These are phyloP conservation scores for Esperia sulphurella DNA, from an alignment of 2,888 invertebrate genomes.

Conservation along the genomic window DNA sequence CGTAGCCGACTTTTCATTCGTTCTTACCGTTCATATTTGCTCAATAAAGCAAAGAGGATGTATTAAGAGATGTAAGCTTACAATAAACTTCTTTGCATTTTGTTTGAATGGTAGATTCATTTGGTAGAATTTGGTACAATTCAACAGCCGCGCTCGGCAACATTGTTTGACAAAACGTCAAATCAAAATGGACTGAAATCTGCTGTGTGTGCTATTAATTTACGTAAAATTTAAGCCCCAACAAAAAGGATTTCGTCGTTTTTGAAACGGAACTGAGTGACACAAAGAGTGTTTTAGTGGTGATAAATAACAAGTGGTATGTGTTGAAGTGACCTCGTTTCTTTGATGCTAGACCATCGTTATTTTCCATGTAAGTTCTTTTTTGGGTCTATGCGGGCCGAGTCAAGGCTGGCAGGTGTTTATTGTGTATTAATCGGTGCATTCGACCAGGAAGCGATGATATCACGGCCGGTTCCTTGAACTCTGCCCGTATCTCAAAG, in stretches of 20 bases:
- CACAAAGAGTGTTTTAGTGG: conserved; percentile 26
- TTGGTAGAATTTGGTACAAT: background rate
- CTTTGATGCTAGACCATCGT: conserved; percentile 29
- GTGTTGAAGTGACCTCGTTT: conserved; percentile 28
- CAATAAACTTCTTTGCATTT: too few species aligned
- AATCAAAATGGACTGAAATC: conserved; percentile 42
- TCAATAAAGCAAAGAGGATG: too few species aligned
- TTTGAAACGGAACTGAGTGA: conserved; percentile 28
- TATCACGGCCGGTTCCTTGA: conserved; percentile 58
- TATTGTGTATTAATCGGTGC: conserved; percentile 42
- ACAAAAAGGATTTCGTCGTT: conserved; percentile 30
- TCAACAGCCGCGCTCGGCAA: conserved; percentile 9
- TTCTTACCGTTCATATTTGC: too few species aligned
- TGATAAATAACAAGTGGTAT: conserved; percentile 27
- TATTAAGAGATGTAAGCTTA: too few species aligned
- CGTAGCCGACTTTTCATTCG: too few species aligned
- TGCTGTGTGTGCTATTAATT: conserved; percentile 38
- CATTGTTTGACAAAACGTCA: conserved; percentile 40
- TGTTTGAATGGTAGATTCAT: conserved; percentile 1
- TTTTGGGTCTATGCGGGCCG: conserved; percentile 11
- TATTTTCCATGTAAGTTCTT: conserved; percentile 27
- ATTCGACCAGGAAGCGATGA: conserved; percentile 55
- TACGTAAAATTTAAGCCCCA: conserved; percentile 44
- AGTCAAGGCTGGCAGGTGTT: conserved; percentile 13
- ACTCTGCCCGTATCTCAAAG: conserved; percentile 26